Evolutionary conservation across 1,140 invertebrate genomes (phyloP), one percentile per base, ranked within the genome.

Genomic region (Leptestheria dahalacensis): DNA sequence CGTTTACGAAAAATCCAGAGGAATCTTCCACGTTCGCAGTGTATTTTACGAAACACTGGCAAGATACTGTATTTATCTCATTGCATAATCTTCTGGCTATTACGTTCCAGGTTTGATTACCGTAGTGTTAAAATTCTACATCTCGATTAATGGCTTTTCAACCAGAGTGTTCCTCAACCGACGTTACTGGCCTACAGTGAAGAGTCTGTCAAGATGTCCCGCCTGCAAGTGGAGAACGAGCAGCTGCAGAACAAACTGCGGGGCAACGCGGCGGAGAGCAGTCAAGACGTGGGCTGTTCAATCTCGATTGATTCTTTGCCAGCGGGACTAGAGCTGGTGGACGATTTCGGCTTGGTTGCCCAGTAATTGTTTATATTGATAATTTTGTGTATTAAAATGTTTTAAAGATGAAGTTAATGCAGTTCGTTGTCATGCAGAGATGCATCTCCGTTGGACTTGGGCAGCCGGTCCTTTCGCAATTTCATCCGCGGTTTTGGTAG

Each of bases 31-130:
- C 78, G 51, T 97, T 93, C 73, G 79, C 83, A 21, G 78, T 91
- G 33, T 89, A 91, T 70, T 97, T 96, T 70, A 90, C 84, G 28
- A 82, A 86, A 63, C 86, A 90, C 59, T 97, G 92, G 92, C 92
- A 96, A 69, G 93, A 97, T 68, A 94, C 88, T 48, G 81, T 94
- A 66, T 71, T 92, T 47, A 79, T 96, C n/a, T 95, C 92, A 0
- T 74, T 97, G 21, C 88, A 94, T 68, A 97, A 97, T 73, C 90
- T 97, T 67, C 75, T 97, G 41, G 85, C 91, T 23, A 88, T 89
- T 29, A 83, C 94, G 50, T 91, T 88, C 68, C 86, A 89, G 74
- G 80, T 81, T 72, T 64, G 64, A 59, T 61, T 2, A 18, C 21
- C 26, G 20, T 11, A 54, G 21, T 25, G 23, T 54, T 57, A n/a